A percentile compares a stretch with the other conserved stretches of the same genome.
phyloP scores from a whole-genome alignment of 1,140 invertebrate species.

The Homalodisca vitripennis region DNA sequence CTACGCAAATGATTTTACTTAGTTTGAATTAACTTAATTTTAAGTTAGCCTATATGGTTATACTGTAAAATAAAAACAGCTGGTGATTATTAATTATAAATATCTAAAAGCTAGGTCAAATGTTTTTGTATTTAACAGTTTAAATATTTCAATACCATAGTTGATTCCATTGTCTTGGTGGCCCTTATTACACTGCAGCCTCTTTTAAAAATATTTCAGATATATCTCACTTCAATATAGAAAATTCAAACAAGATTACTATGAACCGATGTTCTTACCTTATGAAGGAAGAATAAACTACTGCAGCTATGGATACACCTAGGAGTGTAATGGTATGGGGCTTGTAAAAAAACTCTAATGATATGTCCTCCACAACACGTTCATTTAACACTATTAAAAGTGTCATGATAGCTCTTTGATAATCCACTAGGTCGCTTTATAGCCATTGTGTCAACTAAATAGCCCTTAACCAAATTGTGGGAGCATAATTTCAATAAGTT shows the following conservation, averaged over 20 bases:
- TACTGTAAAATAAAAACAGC: too few relatives aligned
- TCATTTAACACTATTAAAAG: conserved; percentile 85
- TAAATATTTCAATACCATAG: background rate
- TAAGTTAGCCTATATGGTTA: too few relatives aligned
- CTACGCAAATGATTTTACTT: too few relatives aligned
- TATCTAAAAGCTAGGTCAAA: background rate
- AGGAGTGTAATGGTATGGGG: conserved; percentile 96
- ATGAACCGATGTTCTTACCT: conserved; percentile 61
- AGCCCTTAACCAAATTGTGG: too few relatives aligned
- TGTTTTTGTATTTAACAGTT: background rate
- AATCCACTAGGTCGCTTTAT: background rate
- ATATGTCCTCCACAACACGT: conserved; percentile 95
- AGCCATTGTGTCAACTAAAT: too few relatives aligned
- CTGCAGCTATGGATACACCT: conserved; percentile 76
- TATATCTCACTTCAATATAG: too few relatives aligned
- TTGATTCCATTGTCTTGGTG: background rate
- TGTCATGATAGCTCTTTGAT: background rate
- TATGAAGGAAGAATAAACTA: conserved; percentile 93
- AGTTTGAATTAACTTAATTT: too few relatives aligned
- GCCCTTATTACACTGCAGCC: background rate
- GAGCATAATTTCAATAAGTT: too few relatives aligned
- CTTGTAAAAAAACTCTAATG: conserved; percentile 96
- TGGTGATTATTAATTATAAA: too few relatives aligned
- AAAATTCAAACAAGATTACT: background rate
- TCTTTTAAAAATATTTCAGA: background rate